These are phyloP conservation scores for Rhopilema esculentum DNA, from an alignment of 30 jellyfish, hydroid and myxozoan genomes.

Conservation along the genomic window DNA sequence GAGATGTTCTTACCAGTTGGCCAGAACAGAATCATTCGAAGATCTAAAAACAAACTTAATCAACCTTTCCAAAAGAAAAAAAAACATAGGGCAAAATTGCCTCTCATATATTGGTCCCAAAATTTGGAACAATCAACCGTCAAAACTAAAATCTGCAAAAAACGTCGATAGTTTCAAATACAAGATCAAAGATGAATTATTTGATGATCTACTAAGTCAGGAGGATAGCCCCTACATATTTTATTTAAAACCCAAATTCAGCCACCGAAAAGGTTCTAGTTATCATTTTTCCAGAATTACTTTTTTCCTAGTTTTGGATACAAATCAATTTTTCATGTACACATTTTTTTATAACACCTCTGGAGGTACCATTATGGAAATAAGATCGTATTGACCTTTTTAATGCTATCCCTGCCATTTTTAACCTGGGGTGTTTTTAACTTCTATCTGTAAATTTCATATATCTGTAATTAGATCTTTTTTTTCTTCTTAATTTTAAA, in stretches of 20 bases:
- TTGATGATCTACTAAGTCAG: neutral
- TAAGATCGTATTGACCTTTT: slow-evolving; percentile 13
- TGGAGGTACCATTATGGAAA: slow-evolving; percentile 13
- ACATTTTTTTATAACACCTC: slow-evolving; percentile 3
- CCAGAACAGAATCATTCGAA: slow-evolving; percentile 36
- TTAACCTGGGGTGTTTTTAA: neutral
- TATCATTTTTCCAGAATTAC: neutral
- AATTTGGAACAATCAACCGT: slow-evolving; percentile 26
- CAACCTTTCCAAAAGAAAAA: slow-evolving; percentile 4
- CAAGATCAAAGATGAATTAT: neutral
- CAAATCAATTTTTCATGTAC: neutral
- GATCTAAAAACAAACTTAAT: slow-evolving; percentile 14
- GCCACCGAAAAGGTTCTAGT: neutral
- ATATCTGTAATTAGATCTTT: neutral
- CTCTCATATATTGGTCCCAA: slow-evolving; percentile 43
- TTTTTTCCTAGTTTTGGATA: neutral
- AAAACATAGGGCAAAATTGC: slow-evolving; percentile 11
- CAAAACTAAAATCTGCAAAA: slow-evolving; percentile 12
- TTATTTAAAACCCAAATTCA: neutral
- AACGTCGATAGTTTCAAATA: neutral
- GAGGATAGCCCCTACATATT: neutral
- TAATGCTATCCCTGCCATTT: slow-evolving; percentile 17
- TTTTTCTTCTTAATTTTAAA: too few relatives aligned
- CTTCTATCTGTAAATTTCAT: neutral
- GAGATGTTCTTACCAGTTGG: slow-evolving; percentile 19